Percentiles rank a stretch among this genome's conserved stretches.
Conservation (phyloP, 1,140 invertebrate species). For the Metopolophium dirhodum region DNA sequence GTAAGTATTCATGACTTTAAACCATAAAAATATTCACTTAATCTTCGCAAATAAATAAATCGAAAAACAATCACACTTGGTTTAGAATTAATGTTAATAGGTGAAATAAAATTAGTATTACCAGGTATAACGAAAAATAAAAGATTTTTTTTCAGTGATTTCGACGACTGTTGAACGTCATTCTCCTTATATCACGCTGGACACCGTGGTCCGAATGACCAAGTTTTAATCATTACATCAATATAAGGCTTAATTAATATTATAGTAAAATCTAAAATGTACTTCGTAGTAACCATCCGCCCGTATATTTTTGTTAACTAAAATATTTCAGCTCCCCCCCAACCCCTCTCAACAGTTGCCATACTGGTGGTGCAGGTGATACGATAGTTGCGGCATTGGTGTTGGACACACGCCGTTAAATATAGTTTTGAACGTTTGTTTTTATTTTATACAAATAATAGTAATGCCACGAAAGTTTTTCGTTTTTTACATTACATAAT, state of each 20-base stretch:
- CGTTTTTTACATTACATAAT: background rate
- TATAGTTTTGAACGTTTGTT: constrained; percentile 11
- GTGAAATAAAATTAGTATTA: too few relatives aligned
- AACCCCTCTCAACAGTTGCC: too few relatives aligned
- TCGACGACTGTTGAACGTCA: background rate
- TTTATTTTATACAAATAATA: background rate
- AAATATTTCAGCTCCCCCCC: background rate
- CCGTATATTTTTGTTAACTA: background rate
- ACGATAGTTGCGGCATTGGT: background rate
- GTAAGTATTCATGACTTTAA: too few relatives aligned
- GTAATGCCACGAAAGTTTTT: background rate
- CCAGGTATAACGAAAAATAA: too few relatives aligned
- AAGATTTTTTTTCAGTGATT: background rate
- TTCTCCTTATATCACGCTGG: background rate
- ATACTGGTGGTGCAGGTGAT: background rate
- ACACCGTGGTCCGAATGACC: background rate
- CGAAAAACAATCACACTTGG: too few relatives aligned
- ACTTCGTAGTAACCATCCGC: background rate
- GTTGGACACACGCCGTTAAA: background rate
- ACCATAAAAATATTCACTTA: too few relatives aligned
- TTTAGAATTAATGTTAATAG: too few relatives aligned
- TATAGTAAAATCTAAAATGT: too few relatives aligned
- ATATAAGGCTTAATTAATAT: too few relatives aligned
- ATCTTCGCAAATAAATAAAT: too few relatives aligned
- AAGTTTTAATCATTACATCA: background rate